Base-by-base conservation (phyloP, 53 echinoderm and acorn worm genomes). In the Astropecten irregularis region DNA sequence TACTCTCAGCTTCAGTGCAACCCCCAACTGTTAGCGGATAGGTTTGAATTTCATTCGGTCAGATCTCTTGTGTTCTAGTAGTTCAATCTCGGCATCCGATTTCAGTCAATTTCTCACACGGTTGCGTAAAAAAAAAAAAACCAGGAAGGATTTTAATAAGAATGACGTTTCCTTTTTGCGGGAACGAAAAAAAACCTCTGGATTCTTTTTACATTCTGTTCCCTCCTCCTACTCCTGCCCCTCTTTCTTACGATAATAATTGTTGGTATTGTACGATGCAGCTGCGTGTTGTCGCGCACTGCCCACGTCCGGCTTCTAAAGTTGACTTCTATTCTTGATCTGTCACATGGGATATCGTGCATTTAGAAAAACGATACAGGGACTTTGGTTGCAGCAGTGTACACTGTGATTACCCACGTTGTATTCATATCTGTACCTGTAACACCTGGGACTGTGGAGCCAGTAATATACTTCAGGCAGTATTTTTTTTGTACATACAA, bases 351-450 rank as follows among this genome's bases (percentile, higher is more conserved):
- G 71, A 71, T 71, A 26, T 25, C 52, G 33, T 71, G 71, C 71
- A 52, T 71, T n/a, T 71, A 71, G 71, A 71, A 71, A 71, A 71
- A 35, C 20, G 71, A 71, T 71, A 71, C 71, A 53, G 71, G 71
- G 34, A 53, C 30, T 71, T 32, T 52, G 20, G 52, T 50, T 15
- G 71, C 30, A 30, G 34, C 50, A 20, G 19, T 71, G 71, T 71
- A 51, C 71, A 71, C 50, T 7, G 23, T 53, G 71, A 71, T 71
- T 71, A 36, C 51, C 35, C 50, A 30, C 36, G 5, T 34, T 71
- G 35, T 34, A 50, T 35, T 35, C 71, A 18, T 51, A 35, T 44
- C 51, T 19, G 21, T 71, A 19, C 1, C 31, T 66, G 21, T 33
- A 71, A 71, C 71, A 71, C 71, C 71, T 71, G 71, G 52, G 71